phyloP scores from a whole-genome alignment of 1,140 invertebrate genomes.

The Meloidogyne floridensis region DNA sequence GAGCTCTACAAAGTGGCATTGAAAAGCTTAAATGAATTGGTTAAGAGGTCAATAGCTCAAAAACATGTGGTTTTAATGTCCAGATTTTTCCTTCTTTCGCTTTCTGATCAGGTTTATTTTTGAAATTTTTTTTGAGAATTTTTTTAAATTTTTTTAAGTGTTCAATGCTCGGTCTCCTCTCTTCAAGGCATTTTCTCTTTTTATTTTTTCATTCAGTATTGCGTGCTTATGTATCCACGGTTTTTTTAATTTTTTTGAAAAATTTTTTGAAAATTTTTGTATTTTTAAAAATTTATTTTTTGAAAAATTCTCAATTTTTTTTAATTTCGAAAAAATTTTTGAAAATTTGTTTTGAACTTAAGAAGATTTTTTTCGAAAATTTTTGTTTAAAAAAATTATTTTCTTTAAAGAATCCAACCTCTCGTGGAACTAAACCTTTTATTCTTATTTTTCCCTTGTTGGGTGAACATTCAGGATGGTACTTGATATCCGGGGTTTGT shows the following conservation, averaged over 20 bases:
- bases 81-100: conserved; percentile 26
- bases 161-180: conserved; percentile 1
- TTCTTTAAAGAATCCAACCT: conserved; percentile 18
- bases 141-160: conserved; percentile 12
- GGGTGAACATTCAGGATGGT: conserved; percentile 12
- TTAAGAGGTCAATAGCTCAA: conserved; percentile 31
- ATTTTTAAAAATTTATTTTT: no score
- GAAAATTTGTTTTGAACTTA: no score
- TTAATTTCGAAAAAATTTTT: no score
- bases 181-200: conserved; percentile 31
- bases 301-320: neutral
- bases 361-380: no score
- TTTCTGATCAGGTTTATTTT: conserved; percentile 28
- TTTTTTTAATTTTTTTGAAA: neutral
- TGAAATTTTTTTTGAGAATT: neutral
- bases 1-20: conserved; percentile 30
- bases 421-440: conserved; percentile 34
- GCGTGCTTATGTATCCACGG: conserved; percentile 31
- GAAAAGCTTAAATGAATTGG: conserved; percentile 21
- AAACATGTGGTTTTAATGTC: conserved; percentile 32
- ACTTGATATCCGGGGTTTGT: neutral
- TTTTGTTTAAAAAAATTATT: no score
- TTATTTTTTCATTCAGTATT: conserved; percentile 32
- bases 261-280: no score
- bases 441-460: conserved; percentile 32